Percentiles rank a stretch among this genome's conserved stretches.
These are phyloP conservation scores for Eurytoma adleriae DNA, from an alignment of 2,888 invertebrate genomes.

Conservation along the genomic window DNA sequence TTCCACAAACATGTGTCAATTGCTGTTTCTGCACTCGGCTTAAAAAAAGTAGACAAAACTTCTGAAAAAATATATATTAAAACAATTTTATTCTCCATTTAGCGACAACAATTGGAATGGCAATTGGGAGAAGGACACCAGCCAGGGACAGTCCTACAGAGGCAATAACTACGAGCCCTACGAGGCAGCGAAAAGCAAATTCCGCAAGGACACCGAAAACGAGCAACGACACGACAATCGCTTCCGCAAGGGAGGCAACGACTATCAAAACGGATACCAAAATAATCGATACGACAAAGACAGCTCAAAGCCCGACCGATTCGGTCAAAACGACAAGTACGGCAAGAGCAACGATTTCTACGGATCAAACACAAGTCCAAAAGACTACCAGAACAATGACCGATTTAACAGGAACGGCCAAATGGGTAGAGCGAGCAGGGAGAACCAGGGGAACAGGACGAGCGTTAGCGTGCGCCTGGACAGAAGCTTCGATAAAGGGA, in stretches of 20 bases:
- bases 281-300: slow-evolving; percentile 57
- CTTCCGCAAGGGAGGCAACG: slow-evolving; percentile 52
- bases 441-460: slow-evolving; percentile 42
- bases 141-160: slow-evolving; percentile 14
- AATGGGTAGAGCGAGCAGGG: slow-evolving; percentile 5
- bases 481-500: slow-evolving; percentile 64
- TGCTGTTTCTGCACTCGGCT: slow-evolving; percentile 22
- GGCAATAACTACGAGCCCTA: slow-evolving; percentile 23
- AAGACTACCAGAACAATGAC: slow-evolving; percentile 33
- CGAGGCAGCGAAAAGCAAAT: slow-evolving; percentile 55
- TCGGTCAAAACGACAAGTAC: slow-evolving; percentile 44
- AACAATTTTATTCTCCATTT: slow-evolving; percentile 27
- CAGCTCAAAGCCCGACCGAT: slow-evolving; percentile 63
- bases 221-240: slow-evolving; percentile 66
- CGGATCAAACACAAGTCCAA: neutral
- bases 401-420: slow-evolving; percentile 33
- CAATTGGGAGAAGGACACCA: slow-evolving; percentile 56
- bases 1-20: slow-evolving; percentile 10
- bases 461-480: slow-evolving; percentile 58
- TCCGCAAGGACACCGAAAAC: slow-evolving; percentile 67
- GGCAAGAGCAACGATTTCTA: slow-evolving; percentile 33
- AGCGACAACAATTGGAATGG: slow-evolving; percentile 56
- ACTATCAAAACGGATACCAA: slow-evolving; percentile 12
- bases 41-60: slow-evolving; percentile 7
- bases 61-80: neutral